Conservation (phyloP, 1,140 invertebrate species). For the Andrena cerasifolii region DNA sequence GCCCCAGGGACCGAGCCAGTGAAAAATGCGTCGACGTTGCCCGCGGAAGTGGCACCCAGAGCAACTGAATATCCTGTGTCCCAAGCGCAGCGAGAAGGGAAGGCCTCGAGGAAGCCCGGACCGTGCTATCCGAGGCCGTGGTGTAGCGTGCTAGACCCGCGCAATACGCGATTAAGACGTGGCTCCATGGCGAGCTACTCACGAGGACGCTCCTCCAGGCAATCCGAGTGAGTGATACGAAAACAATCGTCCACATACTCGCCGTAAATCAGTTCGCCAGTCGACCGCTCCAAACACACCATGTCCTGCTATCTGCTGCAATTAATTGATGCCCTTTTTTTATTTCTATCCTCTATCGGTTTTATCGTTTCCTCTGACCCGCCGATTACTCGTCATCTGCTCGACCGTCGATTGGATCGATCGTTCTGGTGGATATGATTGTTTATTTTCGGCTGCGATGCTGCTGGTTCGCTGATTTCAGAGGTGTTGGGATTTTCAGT, state of each 20-base stretch:
- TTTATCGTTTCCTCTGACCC: background rate
- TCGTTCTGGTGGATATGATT: background rate
- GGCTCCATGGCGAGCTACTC: conserved; percentile 47
- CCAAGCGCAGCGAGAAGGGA: background rate
- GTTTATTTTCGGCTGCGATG: background rate
- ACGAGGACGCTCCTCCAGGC: conserved; percentile 43
- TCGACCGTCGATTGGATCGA: background rate
- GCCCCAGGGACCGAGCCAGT: background rate
- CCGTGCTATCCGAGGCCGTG: background rate
- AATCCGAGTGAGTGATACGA: conserved; percentile 44
- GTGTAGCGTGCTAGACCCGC: background rate
- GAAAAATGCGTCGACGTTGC: conserved; percentile 53
- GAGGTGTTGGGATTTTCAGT: background rate
- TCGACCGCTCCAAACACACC: too few species aligned
- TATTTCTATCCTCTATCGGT: too few species aligned
- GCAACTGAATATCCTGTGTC: conserved; percentile 1
- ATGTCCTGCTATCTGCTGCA: too few species aligned
- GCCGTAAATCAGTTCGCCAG: too few species aligned
- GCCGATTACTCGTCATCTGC: background rate
- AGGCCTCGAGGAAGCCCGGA: background rate
- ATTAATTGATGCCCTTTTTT: too few species aligned
- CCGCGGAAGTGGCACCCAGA: conserved; percentile 10
- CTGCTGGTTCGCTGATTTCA: background rate
- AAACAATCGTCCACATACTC: too few species aligned
- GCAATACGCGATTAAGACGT: conserved; percentile 8